Conservation (phyloP, 2,113 vertebrate genomes). For the Elgaria multicarinata region DNA sequence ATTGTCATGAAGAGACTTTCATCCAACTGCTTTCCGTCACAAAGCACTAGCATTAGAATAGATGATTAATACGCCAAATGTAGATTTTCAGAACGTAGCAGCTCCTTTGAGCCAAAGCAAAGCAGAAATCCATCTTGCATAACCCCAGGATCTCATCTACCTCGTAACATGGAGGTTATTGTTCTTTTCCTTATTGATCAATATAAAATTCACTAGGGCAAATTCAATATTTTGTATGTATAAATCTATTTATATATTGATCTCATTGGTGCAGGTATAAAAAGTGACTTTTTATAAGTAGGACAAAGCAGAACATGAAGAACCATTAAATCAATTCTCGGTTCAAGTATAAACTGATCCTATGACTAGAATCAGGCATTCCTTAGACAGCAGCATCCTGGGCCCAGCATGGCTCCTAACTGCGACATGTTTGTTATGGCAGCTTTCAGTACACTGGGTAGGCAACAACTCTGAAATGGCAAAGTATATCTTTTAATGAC, state of each 20-base stretch:
- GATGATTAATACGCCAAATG: conserved; percentile 54
- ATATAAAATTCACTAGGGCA: neutral
- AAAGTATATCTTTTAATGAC: neutral
- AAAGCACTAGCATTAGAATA: conserved; percentile 39
- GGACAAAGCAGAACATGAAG: neutral
- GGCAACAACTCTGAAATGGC: neutral
- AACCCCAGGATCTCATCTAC: conserved; percentile 61
- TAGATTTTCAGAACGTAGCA: conserved; percentile 51
- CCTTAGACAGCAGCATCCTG: neutral
- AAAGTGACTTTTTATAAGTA: neutral
- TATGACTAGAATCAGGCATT: neutral
- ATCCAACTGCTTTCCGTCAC: conserved; percentile 25
- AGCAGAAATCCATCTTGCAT: conserved; percentile 59
- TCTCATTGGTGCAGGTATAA: conserved; percentile 7
- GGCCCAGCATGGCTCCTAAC: neutral
- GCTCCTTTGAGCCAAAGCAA: conserved; percentile 52
- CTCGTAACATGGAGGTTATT: conserved; percentile 33
- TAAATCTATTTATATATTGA: conserved; percentile 4
- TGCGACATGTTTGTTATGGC: neutral
- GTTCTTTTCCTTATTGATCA: conserved; percentile 48
- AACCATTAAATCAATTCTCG: neutral
- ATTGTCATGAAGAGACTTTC: conserved; percentile 37
- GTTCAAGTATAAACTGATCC: neutral
- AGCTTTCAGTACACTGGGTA: neutral
- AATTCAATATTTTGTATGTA: neutral